These are phyloP conservation scores for Eilema griseolum DNA, from an alignment of 2,888 invertebrate genomes.

Conservation along the genomic window DNA sequence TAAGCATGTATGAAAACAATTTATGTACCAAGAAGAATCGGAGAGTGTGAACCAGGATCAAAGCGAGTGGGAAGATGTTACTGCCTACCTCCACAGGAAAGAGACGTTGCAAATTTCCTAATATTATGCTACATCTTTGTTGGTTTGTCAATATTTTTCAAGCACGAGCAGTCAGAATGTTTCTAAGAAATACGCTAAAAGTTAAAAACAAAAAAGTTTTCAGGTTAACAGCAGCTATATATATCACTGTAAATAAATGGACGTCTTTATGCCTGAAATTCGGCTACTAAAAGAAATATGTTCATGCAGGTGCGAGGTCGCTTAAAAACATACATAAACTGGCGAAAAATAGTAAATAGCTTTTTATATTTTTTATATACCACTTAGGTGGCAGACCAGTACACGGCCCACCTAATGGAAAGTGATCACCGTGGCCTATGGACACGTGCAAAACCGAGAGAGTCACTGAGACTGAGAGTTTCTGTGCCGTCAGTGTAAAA, in stretches of 20 bases:
- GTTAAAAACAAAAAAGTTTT: slow-evolving; percentile 56
- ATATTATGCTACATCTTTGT: neutral
- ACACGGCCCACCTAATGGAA: no score
- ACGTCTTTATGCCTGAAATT: slow-evolving; percentile 59
- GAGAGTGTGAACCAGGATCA: no score
- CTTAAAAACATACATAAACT: slow-evolving; percentile 30
- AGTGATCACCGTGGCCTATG: no score
- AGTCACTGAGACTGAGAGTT: no score
- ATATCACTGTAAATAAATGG: slow-evolving; percentile 55
- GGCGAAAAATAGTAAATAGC: slow-evolving; percentile 14
- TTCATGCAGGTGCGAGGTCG: slow-evolving; percentile 57
- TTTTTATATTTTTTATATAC: no score
- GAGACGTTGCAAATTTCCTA: neutral
- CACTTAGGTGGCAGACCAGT: no score
- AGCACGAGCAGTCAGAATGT: neutral
- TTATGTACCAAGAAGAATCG: no score
- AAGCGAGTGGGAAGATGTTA: no score
- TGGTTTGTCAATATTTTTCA: neutral
- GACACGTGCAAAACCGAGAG: no score
- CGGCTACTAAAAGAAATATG: slow-evolving; percentile 61
- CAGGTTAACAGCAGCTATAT: slow-evolving; percentile 47
- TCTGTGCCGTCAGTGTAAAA: no score
- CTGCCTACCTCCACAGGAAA: neutral
- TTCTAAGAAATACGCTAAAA: slow-evolving; percentile 29
- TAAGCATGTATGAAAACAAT: no score